A percentile compares a stretch with the other conserved stretches of the same genome.
Evolutionary conservation across 2,113 vertebrate genomes (phyloP).

Genomic region (Eurystomus gularis): DNA sequence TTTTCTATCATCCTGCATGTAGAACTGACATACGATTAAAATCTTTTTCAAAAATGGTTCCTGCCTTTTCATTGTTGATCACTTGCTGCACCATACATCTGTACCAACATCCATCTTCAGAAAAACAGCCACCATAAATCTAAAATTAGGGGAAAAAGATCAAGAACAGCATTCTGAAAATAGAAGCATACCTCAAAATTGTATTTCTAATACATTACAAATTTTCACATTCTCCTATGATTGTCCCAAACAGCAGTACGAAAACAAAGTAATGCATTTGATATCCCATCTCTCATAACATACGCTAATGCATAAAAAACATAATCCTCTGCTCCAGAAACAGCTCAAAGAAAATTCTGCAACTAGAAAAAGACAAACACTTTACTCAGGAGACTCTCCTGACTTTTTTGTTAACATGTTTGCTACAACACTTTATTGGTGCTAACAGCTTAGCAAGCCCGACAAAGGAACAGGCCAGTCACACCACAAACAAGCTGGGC

Average conservation of each 20-base stretch:
- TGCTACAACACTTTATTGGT: not conserved
- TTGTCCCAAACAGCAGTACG: not conserved
- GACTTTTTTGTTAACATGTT: not conserved
- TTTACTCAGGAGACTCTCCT: not conserved
- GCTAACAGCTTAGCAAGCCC: not conserved
- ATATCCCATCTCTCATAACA: not conserved
- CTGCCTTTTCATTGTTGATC: constrained; percentile 75
- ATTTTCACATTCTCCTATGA: not conserved
- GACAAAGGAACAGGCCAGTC: not conserved
- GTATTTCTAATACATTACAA: not conserved
- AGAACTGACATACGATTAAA: not conserved
- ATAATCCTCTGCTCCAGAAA: not conserved
- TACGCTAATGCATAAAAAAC: not conserved
- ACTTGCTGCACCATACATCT: constrained; percentile 78
- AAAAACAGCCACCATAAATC: constrained; percentile 82
- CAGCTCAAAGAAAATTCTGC: not conserved
- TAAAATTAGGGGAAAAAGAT: constrained; percentile 38
- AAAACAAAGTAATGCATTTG: not conserved
- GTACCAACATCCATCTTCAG: constrained; percentile 82
- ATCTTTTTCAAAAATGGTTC: not conserved
- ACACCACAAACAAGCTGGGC: not conserved
- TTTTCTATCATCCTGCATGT: not conserved
- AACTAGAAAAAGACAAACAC: not conserved
- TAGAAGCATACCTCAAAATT: not conserved
- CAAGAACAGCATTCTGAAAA: not conserved